Evolutionary conservation across 2,797 vertebrate species (phyloP), one percentile per base, ranked within the genome.

Genomic region (Lacerta viridis): DNA sequence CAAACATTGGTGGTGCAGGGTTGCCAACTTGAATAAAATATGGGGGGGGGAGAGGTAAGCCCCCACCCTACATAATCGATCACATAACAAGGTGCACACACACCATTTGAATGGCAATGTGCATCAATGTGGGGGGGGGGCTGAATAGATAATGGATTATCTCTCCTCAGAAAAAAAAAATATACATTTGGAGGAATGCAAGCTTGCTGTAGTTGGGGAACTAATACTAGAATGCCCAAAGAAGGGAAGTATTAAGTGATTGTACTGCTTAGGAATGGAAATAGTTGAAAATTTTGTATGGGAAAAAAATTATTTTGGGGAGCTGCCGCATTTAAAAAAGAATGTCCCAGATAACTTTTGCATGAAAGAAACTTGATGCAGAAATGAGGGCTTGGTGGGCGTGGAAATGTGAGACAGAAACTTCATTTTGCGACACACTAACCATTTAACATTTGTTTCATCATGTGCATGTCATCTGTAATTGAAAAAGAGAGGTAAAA

Each of bases 381-480:
- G 3, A 27, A 18, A 79, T 5, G 79, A 13, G 3, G 11, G 3
- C 13, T 29, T 75, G 18, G 4, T 11, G 13, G 66, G 5, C 69
- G 2, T 64, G 55, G 10, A 9, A 75, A 0, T 4, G 23, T 17
- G 29, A 29, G 64, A 75, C 76, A 50, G 46, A 50, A 50, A 75
- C 27, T 71, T 86, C 1, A 5, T 77, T 2, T 71, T 4, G 72
- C 43, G 46, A 75, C 7, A 3, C 29, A 9, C 7, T 27, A 2
- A 7, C 13, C 1, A 72, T 29, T 18, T 9, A 0, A 0, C 0
- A 4, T n/a, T 27, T 23, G 0, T 10, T 39, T n/a, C 66, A 0
- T 43, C 0, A 8, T 1, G 3, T 1, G 41, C 33, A 5, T 55
- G 68, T 29, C 18, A 41, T 25, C 1, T 85, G 2, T 29, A 80